These are phyloP conservation scores for Cyclargus thomasi DNA, from an alignment of 1,140 invertebrate species.

Conservation along the genomic window DNA sequence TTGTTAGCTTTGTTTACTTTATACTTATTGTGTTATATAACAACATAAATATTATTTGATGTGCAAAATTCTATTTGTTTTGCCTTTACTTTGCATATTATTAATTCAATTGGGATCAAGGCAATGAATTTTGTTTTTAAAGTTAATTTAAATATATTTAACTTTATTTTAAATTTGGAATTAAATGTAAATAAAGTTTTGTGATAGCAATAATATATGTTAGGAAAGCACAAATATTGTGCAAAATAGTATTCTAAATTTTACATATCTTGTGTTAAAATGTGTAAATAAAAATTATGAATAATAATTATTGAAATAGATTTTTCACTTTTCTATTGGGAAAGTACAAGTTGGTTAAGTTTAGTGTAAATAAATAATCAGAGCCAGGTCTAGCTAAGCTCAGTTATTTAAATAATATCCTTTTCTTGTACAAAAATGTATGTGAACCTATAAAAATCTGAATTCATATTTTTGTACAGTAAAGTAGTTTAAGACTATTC, in stretches of 20 bases:
- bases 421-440: background rate
- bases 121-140: background rate
- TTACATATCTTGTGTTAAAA: background rate
- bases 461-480: background rate
- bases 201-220: background rate
- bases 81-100: background rate
- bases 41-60: background rate
- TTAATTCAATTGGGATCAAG: background rate
- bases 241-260: background rate
- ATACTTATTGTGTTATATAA: too few relatives aligned
- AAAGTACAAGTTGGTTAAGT: slow-evolving; percentile 13
- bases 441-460: background rate
- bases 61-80: background rate
- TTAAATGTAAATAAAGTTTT: background rate
- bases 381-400: background rate
- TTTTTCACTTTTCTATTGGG: slow-evolving; percentile 19
- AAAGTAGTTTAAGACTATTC: background rate
- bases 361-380: background rate
- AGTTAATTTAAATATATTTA: too few relatives aligned
- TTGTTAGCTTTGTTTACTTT: too few relatives aligned
- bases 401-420: background rate
- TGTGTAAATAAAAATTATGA: background rate
- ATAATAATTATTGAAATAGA: slow-evolving; percentile 1
- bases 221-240: background rate
- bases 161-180: too few relatives aligned